phyloP scores from a whole-genome alignment of 2,797 vertebrate species.

The Bovichtus diacanthus region DNA sequence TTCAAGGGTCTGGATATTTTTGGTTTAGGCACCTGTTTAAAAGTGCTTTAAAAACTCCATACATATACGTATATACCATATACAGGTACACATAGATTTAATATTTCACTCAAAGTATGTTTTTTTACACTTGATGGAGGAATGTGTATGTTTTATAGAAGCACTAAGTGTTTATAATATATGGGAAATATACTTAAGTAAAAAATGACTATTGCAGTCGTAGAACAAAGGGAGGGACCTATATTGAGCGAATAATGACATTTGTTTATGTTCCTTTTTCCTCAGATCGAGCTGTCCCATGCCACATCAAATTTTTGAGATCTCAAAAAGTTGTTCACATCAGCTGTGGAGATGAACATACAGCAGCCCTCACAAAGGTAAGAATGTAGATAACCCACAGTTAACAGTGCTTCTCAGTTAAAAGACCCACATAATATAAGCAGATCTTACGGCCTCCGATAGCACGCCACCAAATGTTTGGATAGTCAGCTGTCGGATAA shows the following conservation, averaged over 20 bases:
- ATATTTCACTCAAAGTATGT: background rate
- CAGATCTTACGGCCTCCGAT: background rate
- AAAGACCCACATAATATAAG: background rate
- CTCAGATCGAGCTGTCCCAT: constrained; percentile 94
- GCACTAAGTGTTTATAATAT: background rate
- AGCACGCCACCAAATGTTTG: background rate
- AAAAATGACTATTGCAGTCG: background rate
- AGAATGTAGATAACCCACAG: background rate
- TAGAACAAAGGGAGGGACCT: too few relatives aligned
- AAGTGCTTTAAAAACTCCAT: too few relatives aligned
- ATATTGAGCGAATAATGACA: too few relatives aligned
- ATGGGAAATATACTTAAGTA: background rate
- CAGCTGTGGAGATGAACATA: constrained; percentile 97
- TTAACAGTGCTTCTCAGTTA: background rate
- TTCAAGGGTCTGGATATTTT: too few relatives aligned
- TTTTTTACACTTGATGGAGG: background rate
- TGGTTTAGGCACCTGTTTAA: too few relatives aligned
- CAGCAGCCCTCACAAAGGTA: constrained; percentile 97
- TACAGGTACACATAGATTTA: background rate
- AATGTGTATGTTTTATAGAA: background rate
- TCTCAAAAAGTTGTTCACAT: constrained; percentile 97
- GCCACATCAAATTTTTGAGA: constrained; percentile 95
- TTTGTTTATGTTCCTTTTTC: constrained; percentile 9
- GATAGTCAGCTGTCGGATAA: background rate
- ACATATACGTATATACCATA: too few relatives aligned